Base-by-base conservation (phyloP, 2,797 vertebrate species). In the Enteromius treurensis region DNA sequence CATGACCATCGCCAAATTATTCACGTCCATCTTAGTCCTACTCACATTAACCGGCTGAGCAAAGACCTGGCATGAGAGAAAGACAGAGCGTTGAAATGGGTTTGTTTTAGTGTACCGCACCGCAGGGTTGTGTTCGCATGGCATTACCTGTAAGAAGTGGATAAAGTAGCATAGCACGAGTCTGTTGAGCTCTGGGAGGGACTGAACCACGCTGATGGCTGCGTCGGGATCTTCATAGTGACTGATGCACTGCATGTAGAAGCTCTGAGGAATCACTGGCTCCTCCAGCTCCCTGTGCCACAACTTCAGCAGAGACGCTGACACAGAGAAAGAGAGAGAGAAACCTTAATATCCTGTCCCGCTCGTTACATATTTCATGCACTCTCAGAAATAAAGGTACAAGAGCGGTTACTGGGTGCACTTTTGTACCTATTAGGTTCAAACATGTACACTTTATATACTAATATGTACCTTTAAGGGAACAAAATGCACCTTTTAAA, bases 1-100 rank as follows among this genome's bases (percentile, higher is more conserved):
- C 95, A 96, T 96, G 86, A 96, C 95, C 95, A 96, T 96, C 74
- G 95, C 95, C 85, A 96, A 86, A 86, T 96, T 96, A 87, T 95
- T 96, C 87, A 96, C 95, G 42, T 96, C 95, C 95, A 96, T 96
- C 91, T 96, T 96, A 0, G 95, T 96, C 80, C 92, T 94, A 80
- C 95, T 93, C 84, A 96, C 95, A 0, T 96, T 96, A n/a, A 93
- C 92, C 0, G 95, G 95, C 87, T 95, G 94, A 79, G 95, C 93
- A 86, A 96, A 96, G 85, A 96, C 92, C 95, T 96, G 89, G 32
- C 3, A 14, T 9, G 5, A 19, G 19, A 65, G 58, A 60, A 19
- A 45, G 58, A 40, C 4, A 26, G 4, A 14, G 10, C 2, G 4
- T 49, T 68, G 34, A 26, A 42, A 34, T 29, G 45, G 4, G 15